Evolutionary conservation across 2,797 vertebrate species (phyloP), one percentile per base, ranked within the genome.

Genomic region (Prionace glauca): DNA sequence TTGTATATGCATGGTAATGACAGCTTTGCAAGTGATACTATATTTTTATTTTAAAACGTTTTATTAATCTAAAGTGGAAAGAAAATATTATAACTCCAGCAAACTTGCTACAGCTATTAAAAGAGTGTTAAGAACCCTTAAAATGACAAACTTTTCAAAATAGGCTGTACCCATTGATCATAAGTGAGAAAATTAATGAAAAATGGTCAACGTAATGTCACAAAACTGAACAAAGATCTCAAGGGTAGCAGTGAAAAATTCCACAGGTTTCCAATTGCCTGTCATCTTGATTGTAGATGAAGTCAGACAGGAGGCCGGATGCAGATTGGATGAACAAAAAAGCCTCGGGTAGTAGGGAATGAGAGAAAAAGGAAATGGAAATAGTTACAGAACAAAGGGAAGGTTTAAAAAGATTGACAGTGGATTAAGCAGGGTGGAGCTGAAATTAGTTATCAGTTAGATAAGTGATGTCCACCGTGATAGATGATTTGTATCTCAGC

Each of bases 401-500:
- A 69, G 18, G 1, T 10, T 69, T 69, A 69, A 36, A 84, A 84
- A n/a, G 20, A 92, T n/a, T 18, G 16, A 65, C 29, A 69, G n/a
- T 92, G 62, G 65, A 41, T 69, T 92, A 67, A n/a, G 16, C 32
- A 91, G 36, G 36, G 62, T 41, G 18, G 18, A 24, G 18, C 22
- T 92, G 65, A 65, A 36, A 69, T 92, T 92, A 92, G 67, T 91
- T 65, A 91, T 65, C 62, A n/a, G 16, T 91, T 50, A 26, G 84
- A 87, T 87, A 87, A 87, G 45, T 90, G 87, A 90, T 29, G 50
- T 91, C 32, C 62, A 91, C 18, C n/a, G 16, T 32, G 36, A 91
- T 65, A 84, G 36, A 84, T 84, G 1, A 84, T 45, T 22, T 22
- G 20, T 84, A 45, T 41, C 41, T 88, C 50, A 14, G 24, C n/a